Percentiles rank a stretch among this genome's conserved stretches.
These are phyloP conservation scores for Parambassis ranga DNA, from an alignment of 2,797 vertebrate species.

Conservation along the genomic window DNA sequence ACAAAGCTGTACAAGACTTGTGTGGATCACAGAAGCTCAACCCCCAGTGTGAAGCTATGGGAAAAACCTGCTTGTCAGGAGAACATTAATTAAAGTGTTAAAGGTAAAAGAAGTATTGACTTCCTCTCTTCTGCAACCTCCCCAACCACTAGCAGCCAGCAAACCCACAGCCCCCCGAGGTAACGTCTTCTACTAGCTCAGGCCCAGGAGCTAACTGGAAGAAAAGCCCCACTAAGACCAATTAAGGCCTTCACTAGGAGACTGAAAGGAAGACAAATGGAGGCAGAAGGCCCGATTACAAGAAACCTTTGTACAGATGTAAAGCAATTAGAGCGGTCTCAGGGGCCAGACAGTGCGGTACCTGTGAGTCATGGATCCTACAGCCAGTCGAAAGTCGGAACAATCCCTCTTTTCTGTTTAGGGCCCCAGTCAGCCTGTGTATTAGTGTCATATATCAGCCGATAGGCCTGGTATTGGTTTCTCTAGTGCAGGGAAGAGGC, in stretches of 20 bases:
- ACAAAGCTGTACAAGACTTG: constrained; percentile 77
- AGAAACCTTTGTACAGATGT: constrained; percentile 99
- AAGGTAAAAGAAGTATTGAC: constrained; percentile 93
- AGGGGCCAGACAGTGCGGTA: constrained; percentile 87
- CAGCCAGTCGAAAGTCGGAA: constrained; percentile 92
- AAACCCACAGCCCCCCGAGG: constrained; percentile 75
- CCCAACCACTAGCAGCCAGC: constrained; percentile 63
- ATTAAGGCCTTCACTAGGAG: constrained; percentile 97
- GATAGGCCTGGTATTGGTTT: constrained; percentile 85
- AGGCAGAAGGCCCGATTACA: constrained; percentile 97
- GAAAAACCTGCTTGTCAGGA: constrained; percentile 82
- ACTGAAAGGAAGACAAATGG: constrained; percentile 99
- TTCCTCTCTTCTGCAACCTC: constrained; percentile 80
- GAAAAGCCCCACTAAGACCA: constrained; percentile 97
- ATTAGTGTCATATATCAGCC: constrained; percentile 93
- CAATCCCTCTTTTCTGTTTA: constrained; percentile 92
- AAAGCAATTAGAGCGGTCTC: constrained; percentile 99
- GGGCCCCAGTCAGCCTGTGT: constrained; percentile 87
- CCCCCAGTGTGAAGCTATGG: constrained; percentile 74
- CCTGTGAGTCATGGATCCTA: constrained; percentile 90
- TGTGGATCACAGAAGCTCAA: constrained; percentile 79
- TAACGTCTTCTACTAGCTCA: constrained; percentile 83
- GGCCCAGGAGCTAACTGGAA: constrained; percentile 88
- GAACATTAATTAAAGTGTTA: constrained; percentile 96
- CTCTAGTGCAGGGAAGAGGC: constrained; percentile 79